Conservation (phyloP, 2,113 vertebrate genomes). For the Noctilio leporinus region DNA sequence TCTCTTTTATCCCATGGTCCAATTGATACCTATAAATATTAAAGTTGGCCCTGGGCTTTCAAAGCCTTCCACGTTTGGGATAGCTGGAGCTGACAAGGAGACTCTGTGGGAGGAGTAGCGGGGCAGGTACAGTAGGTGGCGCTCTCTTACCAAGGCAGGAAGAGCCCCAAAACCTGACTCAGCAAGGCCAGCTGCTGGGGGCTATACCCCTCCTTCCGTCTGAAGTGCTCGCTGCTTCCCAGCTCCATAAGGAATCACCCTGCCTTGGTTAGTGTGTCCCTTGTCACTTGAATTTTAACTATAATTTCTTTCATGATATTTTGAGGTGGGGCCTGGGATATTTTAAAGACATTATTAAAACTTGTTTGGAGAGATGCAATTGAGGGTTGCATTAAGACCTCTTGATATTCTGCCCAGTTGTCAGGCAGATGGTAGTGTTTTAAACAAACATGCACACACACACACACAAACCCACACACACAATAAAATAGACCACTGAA, state of each 20-base stretch:
- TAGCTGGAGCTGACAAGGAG: neutral
- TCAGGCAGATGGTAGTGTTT: neutral
- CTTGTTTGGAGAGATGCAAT: neutral
- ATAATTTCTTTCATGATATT: neutral
- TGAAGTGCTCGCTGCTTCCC: neutral
- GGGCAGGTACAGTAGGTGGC: constrained; percentile 37
- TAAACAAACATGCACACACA: neutral
- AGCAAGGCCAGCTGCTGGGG: neutral
- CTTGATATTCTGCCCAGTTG: neutral
- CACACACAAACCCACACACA: too few relatives aligned
- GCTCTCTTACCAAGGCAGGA: constrained; percentile 13
- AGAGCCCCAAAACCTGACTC: neutral
- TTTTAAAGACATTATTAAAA: neutral
- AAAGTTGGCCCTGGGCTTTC: neutral
- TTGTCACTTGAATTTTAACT: neutral
- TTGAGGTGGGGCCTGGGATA: neutral
- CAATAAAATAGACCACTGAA: neutral
- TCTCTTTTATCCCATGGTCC: neutral
- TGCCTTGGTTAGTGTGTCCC: neutral
- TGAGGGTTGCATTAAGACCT: neutral
- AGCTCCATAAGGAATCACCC: neutral
- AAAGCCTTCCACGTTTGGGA: neutral
- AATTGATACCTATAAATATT: neutral
- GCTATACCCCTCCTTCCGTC: neutral
- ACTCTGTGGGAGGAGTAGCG: neutral